Evolutionary conservation across 2,888 invertebrate genomes (phyloP).

Genomic region (Diogma glabrata): DNA sequence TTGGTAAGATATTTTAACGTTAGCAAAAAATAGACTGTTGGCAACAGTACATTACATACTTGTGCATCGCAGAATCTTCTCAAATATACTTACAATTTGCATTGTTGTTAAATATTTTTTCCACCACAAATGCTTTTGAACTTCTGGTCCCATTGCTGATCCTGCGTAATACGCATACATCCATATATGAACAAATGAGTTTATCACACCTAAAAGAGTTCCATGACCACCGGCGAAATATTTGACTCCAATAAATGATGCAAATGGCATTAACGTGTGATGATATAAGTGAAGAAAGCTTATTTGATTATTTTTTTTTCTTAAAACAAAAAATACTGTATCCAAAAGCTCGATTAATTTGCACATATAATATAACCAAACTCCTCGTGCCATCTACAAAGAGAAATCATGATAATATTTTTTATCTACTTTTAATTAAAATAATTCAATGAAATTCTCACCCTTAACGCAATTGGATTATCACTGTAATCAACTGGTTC

Average conservation of each 20-base stretch:
- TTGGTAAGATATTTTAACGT: too few species aligned
- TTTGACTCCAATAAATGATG: conserved; percentile 55
- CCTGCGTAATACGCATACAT: conserved; percentile 90
- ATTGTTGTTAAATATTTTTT: conserved; percentile 80
- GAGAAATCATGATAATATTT: conserved; percentile 2
- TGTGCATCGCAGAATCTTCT: too few species aligned
- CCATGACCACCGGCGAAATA: conserved; percentile 73
- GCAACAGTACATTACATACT: too few species aligned
- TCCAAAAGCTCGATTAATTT: conserved; percentile 36
- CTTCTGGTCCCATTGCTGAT: conserved; percentile 74
- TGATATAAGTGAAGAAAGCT: conserved; percentile 80
- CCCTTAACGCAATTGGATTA: conserved; percentile 46
- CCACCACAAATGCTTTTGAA: conserved; percentile 91
- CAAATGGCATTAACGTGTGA: conserved; percentile 61
- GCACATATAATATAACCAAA: conserved; percentile 37
- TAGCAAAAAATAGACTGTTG: too few species aligned
- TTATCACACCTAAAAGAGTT: conserved; percentile 74
- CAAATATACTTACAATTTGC: conserved; percentile 60
- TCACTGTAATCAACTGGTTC: conserved; percentile 57
- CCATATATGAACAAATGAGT: conserved; percentile 79
- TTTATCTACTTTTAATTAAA: background rate
- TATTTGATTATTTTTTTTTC: conserved; percentile 71
- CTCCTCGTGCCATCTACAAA: conserved; percentile 35
- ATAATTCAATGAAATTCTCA: conserved; percentile 25
- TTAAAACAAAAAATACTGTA: conserved; percentile 66